phyloP scores from a whole-genome alignment of 2,888 invertebrate genomes.

The Drosophila rellima region DNA sequence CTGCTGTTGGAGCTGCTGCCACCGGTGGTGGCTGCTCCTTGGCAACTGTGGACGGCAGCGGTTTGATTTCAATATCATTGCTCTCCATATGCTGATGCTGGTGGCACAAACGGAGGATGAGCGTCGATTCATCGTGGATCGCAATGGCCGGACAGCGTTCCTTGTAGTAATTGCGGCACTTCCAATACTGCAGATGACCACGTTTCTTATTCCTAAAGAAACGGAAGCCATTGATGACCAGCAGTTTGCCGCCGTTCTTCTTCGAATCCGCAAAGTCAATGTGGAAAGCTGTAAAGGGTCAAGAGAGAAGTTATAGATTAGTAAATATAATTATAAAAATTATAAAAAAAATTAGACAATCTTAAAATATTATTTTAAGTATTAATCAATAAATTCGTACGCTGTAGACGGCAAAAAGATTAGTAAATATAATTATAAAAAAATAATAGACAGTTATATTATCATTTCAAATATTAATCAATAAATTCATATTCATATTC shows the following conservation, averaged over 20 bases:
- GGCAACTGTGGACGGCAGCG: conserved; percentile 53
- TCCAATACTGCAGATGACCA: conserved; percentile 85
- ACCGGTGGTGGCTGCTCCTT: conserved; percentile 29
- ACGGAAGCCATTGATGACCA: conserved; percentile 85
- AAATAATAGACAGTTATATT: not conserved
- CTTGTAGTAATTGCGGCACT: conserved; percentile 86
- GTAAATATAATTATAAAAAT: conserved; percentile 2
- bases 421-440: conserved; percentile 18
- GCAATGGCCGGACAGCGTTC: conserved; percentile 86
- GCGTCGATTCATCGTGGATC: conserved; percentile 84
- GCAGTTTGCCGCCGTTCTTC: conserved; percentile 85
- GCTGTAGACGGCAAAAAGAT: too few species aligned
- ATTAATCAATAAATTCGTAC: not conserved
- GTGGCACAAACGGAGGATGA: conserved; percentile 84
- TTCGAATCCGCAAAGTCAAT: conserved; percentile 86
- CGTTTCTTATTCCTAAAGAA: conserved; percentile 86
- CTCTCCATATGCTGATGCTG: conserved; percentile 84
- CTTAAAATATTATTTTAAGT: too few species aligned
- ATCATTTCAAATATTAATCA: too few species aligned
- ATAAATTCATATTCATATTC: not conserved
- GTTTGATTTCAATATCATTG: conserved; percentile 84
- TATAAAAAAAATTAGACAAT: not conserved
- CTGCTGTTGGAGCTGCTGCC: not conserved
- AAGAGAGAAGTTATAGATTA: conserved; percentile 22
- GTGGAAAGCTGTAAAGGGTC: conserved; percentile 80